These are phyloP conservation scores for Pardosa pseudoannulata DNA, from an alignment of 2,888 invertebrate genomes.

Conservation along the genomic window DNA sequence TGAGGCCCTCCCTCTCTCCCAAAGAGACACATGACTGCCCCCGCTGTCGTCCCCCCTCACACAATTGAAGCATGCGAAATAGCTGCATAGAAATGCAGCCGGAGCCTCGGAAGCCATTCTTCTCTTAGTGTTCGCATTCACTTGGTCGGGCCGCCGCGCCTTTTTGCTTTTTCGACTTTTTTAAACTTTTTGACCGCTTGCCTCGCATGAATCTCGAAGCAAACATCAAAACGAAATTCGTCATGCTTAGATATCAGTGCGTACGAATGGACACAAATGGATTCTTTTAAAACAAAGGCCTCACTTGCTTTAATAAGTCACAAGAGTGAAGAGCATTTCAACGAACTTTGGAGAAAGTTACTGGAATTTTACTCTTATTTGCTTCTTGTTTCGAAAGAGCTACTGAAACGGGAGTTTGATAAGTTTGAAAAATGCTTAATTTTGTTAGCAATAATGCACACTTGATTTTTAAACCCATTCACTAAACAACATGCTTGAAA, in stretches of 20 bases:
- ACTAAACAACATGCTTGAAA: too few relatives aligned
- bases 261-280: constrained; percentile 10
- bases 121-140: constrained; percentile 55
- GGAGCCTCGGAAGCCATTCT: constrained; percentile 30
- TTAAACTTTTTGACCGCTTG: constrained; percentile 34
- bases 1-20: constrained; percentile 48
- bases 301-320: not conserved
- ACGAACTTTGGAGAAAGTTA: too few relatives aligned
- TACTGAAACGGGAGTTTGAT: too few relatives aligned
- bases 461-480: too few relatives aligned
- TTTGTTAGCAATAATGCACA: too few relatives aligned
- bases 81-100: constrained; percentile 70
- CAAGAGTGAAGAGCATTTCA: too few relatives aligned
- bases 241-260: constrained; percentile 49
- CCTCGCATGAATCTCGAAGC: constrained; percentile 43
- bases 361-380: too few relatives aligned
- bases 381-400: too few relatives aligned
- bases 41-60: not conserved
- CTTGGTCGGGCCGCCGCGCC: not conserved
- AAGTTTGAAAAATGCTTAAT: too few relatives aligned
- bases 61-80: constrained; percentile 73
- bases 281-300: not conserved
- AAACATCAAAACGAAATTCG: constrained; percentile 54
- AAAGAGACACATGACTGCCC: constrained; percentile 57
- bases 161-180: constrained; percentile 52